Evolutionary conservation across 2,888 invertebrate species (phyloP).

Genomic region (Hydrotaea cyrtoneurina): DNA sequence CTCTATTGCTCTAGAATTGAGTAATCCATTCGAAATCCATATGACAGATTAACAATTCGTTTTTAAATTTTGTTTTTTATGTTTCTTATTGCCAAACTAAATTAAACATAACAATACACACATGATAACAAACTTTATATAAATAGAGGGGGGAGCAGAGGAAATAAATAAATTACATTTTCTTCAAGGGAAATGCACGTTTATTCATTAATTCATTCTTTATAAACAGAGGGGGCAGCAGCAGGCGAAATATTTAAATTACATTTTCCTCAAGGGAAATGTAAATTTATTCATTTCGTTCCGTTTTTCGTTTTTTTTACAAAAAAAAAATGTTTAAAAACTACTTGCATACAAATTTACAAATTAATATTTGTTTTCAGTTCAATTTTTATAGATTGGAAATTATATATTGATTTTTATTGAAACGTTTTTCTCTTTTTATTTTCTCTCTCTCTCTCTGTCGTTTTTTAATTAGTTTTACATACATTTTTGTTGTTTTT

Average conservation of each 20-base stretch:
- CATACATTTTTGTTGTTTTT: slow-evolving; percentile 44
- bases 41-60: slow-evolving; percentile 33
- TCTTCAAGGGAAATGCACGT: no score
- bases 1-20: background rate
- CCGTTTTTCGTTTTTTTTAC: slow-evolving; percentile 39
- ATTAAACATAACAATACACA: slow-evolving; percentile 24
- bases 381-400: slow-evolving; percentile 47
- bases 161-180: background rate
- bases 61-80: background rate
- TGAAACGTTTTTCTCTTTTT: slow-evolving; percentile 23
- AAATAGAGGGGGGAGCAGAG: background rate
- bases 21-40: no score
- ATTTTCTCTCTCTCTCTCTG: background rate
- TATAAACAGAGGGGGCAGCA: no score
- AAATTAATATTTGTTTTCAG: slow-evolving; percentile 52
- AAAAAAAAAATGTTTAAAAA: slow-evolving; percentile 44
- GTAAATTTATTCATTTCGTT: background rate
- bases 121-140: slow-evolving; percentile 14
- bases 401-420: no score
- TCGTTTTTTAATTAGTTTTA: background rate
- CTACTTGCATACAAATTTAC: slow-evolving; percentile 54
- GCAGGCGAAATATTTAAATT: no score
- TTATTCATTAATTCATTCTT: background rate
- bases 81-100: background rate
- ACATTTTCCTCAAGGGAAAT: no score